Conservation (phyloP, 1,140 invertebrate species). For the Drosophila navojoa region DNA sequence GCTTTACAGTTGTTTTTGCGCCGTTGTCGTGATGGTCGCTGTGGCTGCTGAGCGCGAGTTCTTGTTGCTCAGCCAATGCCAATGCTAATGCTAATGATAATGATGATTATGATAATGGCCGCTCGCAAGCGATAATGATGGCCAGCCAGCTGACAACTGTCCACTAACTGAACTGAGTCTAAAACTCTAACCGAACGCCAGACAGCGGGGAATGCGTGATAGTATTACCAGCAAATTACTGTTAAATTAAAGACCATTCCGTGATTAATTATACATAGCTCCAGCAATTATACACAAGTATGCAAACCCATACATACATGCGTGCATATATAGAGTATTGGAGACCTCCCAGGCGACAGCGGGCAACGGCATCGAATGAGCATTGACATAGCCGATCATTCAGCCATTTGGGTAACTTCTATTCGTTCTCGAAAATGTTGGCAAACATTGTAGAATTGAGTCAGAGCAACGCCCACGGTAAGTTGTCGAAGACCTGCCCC, state of each 20-base stretch:
- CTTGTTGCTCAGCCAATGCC: slow-evolving; percentile 18
- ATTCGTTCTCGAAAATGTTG: background rate
- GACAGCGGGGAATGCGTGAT: slow-evolving; percentile 27
- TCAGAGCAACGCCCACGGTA: slow-evolving; percentile 13
- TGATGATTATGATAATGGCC: slow-evolving; percentile 53
- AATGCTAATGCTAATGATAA: slow-evolving; percentile 22
- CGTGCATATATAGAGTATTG: background rate
- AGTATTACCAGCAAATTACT: slow-evolving; percentile 29
- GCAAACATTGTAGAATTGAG: background rate
- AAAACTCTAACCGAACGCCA: slow-evolving; percentile 8
- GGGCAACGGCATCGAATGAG: slow-evolving; percentile 2
- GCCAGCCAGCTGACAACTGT: slow-evolving; percentile 37
- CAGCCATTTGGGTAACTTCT: slow-evolving; percentile 8
- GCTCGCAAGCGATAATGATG: slow-evolving; percentile 55
- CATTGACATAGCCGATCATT: background rate
- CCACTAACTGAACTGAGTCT: slow-evolving; percentile 49
- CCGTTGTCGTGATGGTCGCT: slow-evolving; percentile 27
- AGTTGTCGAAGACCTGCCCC: background rate
- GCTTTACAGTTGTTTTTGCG: slow-evolving; percentile 47
- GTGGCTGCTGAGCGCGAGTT: background rate
- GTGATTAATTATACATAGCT: slow-evolving; percentile 18
- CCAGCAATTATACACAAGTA: slow-evolving; percentile 4
- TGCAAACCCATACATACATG: background rate
- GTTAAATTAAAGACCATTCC: slow-evolving; percentile 58
- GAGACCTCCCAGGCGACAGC: slow-evolving; percentile 18